These are phyloP conservation scores for Hyles vespertilio DNA, from an alignment of 1,140 invertebrate species.

Conservation along the genomic window DNA sequence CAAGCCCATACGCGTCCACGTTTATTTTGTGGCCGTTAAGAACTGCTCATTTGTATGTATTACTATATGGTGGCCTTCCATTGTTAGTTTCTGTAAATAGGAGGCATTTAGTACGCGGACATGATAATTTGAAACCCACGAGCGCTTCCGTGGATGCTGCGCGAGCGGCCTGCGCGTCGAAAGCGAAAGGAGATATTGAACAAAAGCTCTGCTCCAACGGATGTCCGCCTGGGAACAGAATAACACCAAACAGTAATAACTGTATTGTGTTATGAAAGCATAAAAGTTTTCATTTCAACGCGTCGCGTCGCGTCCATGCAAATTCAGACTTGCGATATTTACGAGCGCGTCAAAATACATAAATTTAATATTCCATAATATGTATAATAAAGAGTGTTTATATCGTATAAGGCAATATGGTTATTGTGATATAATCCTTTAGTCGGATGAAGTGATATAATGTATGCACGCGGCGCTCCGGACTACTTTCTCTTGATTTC, in stretches of 20 bases:
- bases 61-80: constrained; percentile 54
- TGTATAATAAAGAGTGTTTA: constrained; percentile 5
- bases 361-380: background rate
- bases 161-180: constrained; percentile 36
- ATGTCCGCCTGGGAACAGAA: constrained; percentile 2
- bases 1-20: no score
- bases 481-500: constrained; percentile 73
- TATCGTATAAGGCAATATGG: constrained; percentile 3
- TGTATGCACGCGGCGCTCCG: constrained; percentile 57
- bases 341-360: background rate
- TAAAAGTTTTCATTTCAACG: constrained; percentile 7
- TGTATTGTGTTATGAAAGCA: constrained; percentile 11
- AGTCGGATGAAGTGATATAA: constrained; percentile 68
- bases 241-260: no score
- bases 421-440: constrained; percentile 59
- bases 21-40: no score
- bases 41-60: constrained; percentile 58
- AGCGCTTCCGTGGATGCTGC: constrained; percentile 43
- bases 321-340: background rate
- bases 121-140: constrained; percentile 56
- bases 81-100: constrained; percentile 58
- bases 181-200: constrained; percentile 51
- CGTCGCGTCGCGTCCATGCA: background rate
- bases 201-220: constrained; percentile 30
- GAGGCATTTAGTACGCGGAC: constrained; percentile 47